Percentiles rank a stretch among this genome's conserved stretches.
These are phyloP conservation scores for Yasuhikotakia modesta DNA, from an alignment of 2,797 vertebrate species.

Conservation along the genomic window DNA sequence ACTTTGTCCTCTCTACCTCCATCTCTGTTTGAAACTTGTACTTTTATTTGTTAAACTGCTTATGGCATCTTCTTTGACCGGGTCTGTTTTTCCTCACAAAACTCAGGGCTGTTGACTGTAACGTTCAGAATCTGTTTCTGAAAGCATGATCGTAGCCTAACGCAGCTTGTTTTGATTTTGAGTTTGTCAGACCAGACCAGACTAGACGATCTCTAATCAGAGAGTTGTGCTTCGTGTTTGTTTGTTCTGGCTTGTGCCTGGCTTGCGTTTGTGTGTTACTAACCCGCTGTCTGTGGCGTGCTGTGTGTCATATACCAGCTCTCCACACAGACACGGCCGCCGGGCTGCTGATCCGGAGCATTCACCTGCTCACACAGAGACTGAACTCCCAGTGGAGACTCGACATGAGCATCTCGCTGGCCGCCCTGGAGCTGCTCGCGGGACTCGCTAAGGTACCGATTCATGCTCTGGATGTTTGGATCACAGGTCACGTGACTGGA, in stretches of 20 bases:
- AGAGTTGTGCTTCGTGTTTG: conserved; percentile 43
- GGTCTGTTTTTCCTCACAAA: neutral
- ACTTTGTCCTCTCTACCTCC: too few species aligned
- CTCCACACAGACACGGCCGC: conserved; percentile 92
- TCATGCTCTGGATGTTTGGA: neutral
- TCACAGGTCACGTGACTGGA: too few species aligned
- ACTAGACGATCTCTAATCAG: conserved; percentile 18
- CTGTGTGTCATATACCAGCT: conserved; percentile 88
- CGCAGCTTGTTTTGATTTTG: neutral
- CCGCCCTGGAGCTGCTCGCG: conserved; percentile 87
- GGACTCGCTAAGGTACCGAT: conserved; percentile 84
- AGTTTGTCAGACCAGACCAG: neutral
- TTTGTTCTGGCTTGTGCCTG: conserved; percentile 66
- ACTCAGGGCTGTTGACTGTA: neutral
- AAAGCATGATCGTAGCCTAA: conserved; percentile 1
- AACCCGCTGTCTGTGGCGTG: conserved; percentile 85
- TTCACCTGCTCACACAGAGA: conserved; percentile 89
- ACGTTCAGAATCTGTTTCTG: conserved; percentile 4
- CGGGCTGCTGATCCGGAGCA: conserved; percentile 88
- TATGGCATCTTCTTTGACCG: neutral
- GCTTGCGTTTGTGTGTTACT: conserved; percentile 79
- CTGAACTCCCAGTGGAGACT: conserved; percentile 90
- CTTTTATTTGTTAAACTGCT: neutral
- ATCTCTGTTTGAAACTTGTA: neutral
- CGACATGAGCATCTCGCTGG: conserved; percentile 91